phyloP scores from a whole-genome alignment of 2,888 invertebrate genomes.

The Aphrophora alni region DNA sequence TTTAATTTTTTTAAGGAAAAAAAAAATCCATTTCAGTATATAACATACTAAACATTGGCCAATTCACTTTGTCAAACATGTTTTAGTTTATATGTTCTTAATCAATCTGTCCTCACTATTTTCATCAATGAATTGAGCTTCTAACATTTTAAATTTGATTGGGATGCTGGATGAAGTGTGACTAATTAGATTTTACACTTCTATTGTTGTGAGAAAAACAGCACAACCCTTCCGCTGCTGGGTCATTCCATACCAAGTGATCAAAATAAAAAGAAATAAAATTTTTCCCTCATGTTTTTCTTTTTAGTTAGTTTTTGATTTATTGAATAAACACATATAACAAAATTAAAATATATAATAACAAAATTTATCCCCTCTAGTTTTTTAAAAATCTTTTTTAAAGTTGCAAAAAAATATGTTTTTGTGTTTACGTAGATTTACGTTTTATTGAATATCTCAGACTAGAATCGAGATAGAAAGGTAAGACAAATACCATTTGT shows the following conservation, averaged over 20 bases:
- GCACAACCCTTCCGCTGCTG: too few relatives aligned
- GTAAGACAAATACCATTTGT: slow-evolving; percentile 22
- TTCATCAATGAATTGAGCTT: too few relatives aligned
- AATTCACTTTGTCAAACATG: too few relatives aligned
- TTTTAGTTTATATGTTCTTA: too few relatives aligned
- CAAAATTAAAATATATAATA: slow-evolving; percentile 13
- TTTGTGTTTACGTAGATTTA: slow-evolving; percentile 16
- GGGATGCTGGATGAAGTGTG: too few relatives aligned
- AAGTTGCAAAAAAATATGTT: background rate
- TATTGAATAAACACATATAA: slow-evolving; percentile 16
- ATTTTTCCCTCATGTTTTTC: slow-evolving; percentile 21
- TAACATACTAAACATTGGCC: too few relatives aligned
- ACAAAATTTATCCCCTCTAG: background rate
- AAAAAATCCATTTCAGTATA: too few relatives aligned
- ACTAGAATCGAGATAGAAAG: slow-evolving; percentile 18
- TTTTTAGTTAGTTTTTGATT: slow-evolving; percentile 15
- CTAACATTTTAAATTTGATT: too few relatives aligned
- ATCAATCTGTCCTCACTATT: too few relatives aligned
- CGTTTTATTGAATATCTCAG: slow-evolving; percentile 22
- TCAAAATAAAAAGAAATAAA: slow-evolving; percentile 27
- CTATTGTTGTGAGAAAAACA: too few relatives aligned
- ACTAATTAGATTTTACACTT: too few relatives aligned
- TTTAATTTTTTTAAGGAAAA: too few relatives aligned
- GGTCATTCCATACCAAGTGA: slow-evolving; percentile 19
- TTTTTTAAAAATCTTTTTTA: background rate